phyloP scores from a whole-genome alignment of 1,140 invertebrate genomes.

The Drosophila gunungcola region DNA sequence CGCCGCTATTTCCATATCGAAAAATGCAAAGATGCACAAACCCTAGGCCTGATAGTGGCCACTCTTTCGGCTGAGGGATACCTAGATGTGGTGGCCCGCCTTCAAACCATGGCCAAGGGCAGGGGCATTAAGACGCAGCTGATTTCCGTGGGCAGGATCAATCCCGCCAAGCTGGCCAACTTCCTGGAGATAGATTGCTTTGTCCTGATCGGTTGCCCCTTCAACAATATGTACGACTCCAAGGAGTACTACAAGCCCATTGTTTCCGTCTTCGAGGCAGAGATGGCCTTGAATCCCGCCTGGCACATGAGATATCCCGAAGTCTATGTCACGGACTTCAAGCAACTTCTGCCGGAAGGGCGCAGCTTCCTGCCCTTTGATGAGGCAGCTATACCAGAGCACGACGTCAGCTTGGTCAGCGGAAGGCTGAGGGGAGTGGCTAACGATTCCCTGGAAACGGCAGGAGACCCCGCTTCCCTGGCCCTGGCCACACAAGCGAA shows the following conservation, averaged over 20 bases:
- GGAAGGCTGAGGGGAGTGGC: conserved; percentile 86
- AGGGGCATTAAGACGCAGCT: conserved; percentile 94
- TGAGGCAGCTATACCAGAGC: conserved; percentile 84
- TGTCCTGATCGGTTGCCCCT: conserved; percentile 95
- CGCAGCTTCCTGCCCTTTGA: conserved; percentile 86
- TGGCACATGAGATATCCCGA: conserved; percentile 87
- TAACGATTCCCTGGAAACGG: conserved; percentile 39
- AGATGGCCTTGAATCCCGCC: conserved; percentile 92
- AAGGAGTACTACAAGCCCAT: conserved; percentile 95
- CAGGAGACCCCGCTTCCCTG: conserved; percentile 58
- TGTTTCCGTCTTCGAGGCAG: conserved; percentile 96
- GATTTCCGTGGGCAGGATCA: conserved; percentile 96
- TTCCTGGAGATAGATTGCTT: conserved; percentile 93
- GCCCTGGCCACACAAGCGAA: conserved; percentile 84
- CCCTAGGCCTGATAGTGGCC: conserved; percentile 94
- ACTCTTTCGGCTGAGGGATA: conserved; percentile 94
- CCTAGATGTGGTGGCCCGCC: conserved; percentile 89
- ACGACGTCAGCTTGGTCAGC: conserved; percentile 90
- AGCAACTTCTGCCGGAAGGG: conserved; percentile 89
- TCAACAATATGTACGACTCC: conserved; percentile 93
- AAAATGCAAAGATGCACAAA: conserved; percentile 94
- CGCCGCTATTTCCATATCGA: conserved; percentile 93
- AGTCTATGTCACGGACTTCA: conserved; percentile 91
- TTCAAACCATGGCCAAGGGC: conserved; percentile 90
- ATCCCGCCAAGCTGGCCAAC: conserved; percentile 96